These are phyloP conservation scores for Pitangus sulphuratus DNA, from an alignment of 2,797 vertebrate genomes.

Conservation along the genomic window DNA sequence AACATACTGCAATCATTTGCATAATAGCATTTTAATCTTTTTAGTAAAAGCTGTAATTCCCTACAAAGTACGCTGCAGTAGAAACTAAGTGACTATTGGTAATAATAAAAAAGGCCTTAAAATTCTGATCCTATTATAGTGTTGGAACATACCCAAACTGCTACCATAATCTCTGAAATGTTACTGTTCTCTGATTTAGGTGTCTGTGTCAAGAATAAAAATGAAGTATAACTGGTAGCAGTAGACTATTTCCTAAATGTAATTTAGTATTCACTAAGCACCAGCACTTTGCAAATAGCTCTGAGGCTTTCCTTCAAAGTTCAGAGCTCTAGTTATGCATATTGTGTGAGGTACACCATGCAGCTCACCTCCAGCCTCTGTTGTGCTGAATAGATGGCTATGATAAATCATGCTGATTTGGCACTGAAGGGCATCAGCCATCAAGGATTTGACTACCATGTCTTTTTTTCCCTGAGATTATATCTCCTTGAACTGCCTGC, in stretches of 20 bases:
- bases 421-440: slow-evolving; percentile 69
- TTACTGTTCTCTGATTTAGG: slow-evolving; percentile 86
- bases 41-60: slow-evolving; percentile 87
- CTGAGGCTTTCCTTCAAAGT: slow-evolving; percentile 81
- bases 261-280: slow-evolving; percentile 83
- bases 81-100: slow-evolving; percentile 84
- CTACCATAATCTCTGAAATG: slow-evolving; percentile 84
- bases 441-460: slow-evolving; percentile 58
- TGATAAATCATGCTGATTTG: slow-evolving; percentile 73
- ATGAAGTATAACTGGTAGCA: slow-evolving; percentile 82
- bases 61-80: slow-evolving; percentile 82
- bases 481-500: slow-evolving; percentile 73
- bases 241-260: slow-evolving; percentile 81
- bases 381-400: slow-evolving; percentile 66
- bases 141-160: slow-evolving; percentile 83
- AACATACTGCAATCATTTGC: slow-evolving; percentile 86
- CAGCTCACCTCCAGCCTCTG: slow-evolving; percentile 66
- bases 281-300: slow-evolving; percentile 84
- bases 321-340: slow-evolving; percentile 76
- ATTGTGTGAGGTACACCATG: slow-evolving; percentile 65
- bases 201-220: slow-evolving; percentile 86
- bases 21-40: slow-evolving; percentile 88
- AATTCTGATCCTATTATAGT: slow-evolving; percentile 84
- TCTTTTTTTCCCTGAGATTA: slow-evolving; percentile 28
- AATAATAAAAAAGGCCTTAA: slow-evolving; percentile 85